phyloP scores from a whole-genome alignment of 2,888 invertebrate species.

The Phengaris arion region DNA sequence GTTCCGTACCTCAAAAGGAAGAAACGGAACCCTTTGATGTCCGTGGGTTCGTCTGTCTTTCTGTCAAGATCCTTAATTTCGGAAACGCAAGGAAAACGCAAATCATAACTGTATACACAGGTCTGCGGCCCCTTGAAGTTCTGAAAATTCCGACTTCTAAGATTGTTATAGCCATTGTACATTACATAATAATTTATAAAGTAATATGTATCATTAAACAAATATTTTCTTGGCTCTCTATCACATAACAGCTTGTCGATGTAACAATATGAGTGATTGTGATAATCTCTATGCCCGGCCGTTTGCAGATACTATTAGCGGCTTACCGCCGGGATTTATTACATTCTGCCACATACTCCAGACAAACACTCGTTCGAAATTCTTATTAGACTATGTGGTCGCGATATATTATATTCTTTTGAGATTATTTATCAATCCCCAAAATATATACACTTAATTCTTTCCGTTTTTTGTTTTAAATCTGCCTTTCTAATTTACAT shows the following conservation, averaged over 20 bases:
- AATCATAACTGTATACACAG: too few species aligned
- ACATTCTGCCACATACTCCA: conserved; percentile 29
- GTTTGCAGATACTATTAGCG: conserved; percentile 44
- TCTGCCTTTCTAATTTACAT: background rate
- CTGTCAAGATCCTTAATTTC: too few species aligned
- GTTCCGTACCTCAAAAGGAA: too few species aligned
- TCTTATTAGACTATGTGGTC: conserved; percentile 4
- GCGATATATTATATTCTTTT: background rate
- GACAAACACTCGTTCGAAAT: conserved; percentile 32
- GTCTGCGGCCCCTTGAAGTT: too few species aligned
- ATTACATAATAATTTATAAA: too few species aligned
- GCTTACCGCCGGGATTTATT: conserved; percentile 40
- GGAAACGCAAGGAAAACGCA: too few species aligned
- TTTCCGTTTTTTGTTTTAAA: background rate
- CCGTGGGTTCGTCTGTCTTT: too few species aligned
- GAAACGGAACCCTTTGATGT: too few species aligned
- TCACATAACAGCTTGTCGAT: conserved; percentile 34
- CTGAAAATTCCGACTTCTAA: too few species aligned
- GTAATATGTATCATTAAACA: too few species aligned
- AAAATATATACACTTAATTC: background rate
- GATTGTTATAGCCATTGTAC: too few species aligned
- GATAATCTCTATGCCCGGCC: conserved; percentile 41
- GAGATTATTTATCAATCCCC: background rate
- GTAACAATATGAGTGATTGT: conserved; percentile 50
- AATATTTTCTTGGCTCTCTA: conserved; percentile 30